A percentile compares a stretch with the other conserved stretches of the same genome.
phyloP scores from a whole-genome alignment of 2,888 invertebrate species.

The Hemaris fuciformis region DNA sequence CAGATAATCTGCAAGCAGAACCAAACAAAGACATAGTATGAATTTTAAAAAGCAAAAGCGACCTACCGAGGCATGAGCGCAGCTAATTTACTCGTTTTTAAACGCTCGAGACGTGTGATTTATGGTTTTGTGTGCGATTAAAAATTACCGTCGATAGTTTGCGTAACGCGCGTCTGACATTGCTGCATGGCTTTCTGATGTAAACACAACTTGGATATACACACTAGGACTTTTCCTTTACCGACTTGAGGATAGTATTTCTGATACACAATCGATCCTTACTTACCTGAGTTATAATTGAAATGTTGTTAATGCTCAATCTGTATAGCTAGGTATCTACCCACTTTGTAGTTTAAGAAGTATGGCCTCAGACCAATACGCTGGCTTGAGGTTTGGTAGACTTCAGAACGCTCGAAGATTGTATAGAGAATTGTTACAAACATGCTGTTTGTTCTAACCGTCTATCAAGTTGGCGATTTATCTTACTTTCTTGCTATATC shows the following conservation, averaged over 20 bases:
- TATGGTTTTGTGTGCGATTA: conserved; percentile 1
- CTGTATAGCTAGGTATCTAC: too few species aligned
- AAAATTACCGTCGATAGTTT: conserved; percentile 2
- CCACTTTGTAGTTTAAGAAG: too few species aligned
- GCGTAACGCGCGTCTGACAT: conserved; percentile 3
- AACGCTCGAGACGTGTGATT: conserved; percentile 3
- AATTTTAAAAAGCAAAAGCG: neutral
- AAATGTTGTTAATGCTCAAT: too few species aligned
- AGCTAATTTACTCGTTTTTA: conserved; percentile 2
- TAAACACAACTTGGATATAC: neutral
- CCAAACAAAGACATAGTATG: neutral
- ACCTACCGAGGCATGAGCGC: neutral
- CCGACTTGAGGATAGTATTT: neutral
- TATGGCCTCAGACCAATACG: too few species aligned
- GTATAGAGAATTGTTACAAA: too few species aligned
- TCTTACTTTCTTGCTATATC: too few species aligned
- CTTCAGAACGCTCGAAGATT: too few species aligned
- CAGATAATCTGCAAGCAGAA: neutral
- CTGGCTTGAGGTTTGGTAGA: too few species aligned
- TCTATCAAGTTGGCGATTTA: too few species aligned
- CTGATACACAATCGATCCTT: too few species aligned
- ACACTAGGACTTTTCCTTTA: neutral
- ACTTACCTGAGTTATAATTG: too few species aligned
- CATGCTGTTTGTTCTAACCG: too few species aligned
- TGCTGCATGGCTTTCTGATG: neutral